A percentile compares a stretch with the other conserved stretches of the same genome.
Conservation (phyloP, 2,113 vertebrate genomes). For the Platichthys flesus region DNA sequence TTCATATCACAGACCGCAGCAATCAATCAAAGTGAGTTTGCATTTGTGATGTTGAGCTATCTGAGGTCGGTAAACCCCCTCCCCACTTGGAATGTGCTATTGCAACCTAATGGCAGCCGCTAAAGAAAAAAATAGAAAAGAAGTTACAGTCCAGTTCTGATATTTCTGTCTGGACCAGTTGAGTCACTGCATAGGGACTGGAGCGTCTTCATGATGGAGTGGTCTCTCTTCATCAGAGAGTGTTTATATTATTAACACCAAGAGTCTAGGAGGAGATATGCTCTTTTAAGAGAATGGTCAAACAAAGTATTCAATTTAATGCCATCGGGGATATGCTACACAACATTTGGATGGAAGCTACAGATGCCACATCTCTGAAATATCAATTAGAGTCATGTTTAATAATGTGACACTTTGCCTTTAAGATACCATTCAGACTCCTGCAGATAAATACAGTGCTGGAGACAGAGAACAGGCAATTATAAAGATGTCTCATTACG, state of each 20-base stretch:
- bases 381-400: not conserved
- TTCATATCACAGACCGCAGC: constrained; percentile 59
- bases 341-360: constrained; percentile 41
- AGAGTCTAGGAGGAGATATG: constrained; percentile 31
- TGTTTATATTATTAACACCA: constrained; percentile 68
- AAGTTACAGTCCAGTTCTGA: constrained; percentile 58
- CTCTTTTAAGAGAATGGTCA: constrained; percentile 41
- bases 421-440: constrained; percentile 6
- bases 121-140: constrained; percentile 13
- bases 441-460: too few relatives aligned
- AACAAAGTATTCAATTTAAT: constrained; percentile 42
- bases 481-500: too few relatives aligned
- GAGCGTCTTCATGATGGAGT: constrained; percentile 47
- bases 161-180: constrained; percentile 45
- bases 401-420: constrained; percentile 30
- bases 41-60: constrained; percentile 60
- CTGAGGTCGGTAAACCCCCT: constrained; percentile 56
- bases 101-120: constrained; percentile 66
- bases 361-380: constrained; percentile 2
- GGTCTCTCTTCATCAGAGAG: constrained; percentile 63
- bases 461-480: too few relatives aligned
- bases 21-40: constrained; percentile 63
- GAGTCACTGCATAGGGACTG: constrained; percentile 38
- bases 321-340: constrained; percentile 8
- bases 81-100: constrained; percentile 64